phyloP scores from a whole-genome alignment of 2,113 vertebrate species.

The Coptodon bakossiorum region DNA sequence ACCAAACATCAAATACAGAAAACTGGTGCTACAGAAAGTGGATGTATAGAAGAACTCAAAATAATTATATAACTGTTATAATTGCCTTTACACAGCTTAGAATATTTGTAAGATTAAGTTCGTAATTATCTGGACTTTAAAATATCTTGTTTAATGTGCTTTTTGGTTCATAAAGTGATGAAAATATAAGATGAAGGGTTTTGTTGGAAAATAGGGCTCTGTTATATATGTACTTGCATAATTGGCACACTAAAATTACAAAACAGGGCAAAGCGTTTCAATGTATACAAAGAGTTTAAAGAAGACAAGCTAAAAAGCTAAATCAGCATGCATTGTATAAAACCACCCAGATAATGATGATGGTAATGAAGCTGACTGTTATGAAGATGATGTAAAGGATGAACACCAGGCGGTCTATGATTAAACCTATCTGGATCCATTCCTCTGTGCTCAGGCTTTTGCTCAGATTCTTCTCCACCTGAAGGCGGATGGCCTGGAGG shows the following conservation, averaged over 20 bases:
- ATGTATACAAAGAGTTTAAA: no score
- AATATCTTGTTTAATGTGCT: background rate
- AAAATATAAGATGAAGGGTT: background rate
- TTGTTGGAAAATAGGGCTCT: no score
- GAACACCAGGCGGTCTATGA: slow-evolving; percentile 69
- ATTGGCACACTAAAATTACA: no score
- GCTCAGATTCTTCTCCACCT: no score
- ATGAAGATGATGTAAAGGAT: slow-evolving; percentile 65
- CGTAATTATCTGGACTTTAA: background rate
- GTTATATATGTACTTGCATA: no score
- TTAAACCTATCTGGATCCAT: slow-evolving; percentile 62
- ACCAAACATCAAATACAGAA: no score
- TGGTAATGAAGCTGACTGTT: slow-evolving; percentile 60
- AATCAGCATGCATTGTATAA: background rate
- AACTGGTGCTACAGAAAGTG: no score
- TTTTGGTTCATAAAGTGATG: background rate
- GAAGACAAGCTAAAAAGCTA: background rate
- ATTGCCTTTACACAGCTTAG: background rate
- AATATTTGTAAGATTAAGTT: background rate
- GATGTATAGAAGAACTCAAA: no score
- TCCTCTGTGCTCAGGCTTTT: no score
- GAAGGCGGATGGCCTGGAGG: no score
- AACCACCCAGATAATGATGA: slow-evolving; percentile 53
- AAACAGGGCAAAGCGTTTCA: no score
- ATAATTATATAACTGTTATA: no score